Conservation (phyloP, 2,113 vertebrate species). For the Albula goreensis region DNA sequence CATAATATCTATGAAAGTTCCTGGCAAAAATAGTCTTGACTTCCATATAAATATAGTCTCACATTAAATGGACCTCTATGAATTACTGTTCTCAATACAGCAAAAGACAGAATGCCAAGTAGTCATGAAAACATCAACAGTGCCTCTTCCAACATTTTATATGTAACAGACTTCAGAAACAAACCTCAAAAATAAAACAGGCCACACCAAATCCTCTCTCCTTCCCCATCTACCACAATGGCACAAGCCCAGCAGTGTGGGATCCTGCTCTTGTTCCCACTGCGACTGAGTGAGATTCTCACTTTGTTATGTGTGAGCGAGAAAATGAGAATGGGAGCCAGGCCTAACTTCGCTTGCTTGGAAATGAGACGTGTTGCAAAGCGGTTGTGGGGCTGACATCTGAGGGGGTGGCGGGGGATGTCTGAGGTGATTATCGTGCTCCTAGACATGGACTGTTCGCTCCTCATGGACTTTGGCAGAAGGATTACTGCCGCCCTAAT, state of each 20-base stretch:
- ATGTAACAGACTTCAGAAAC: slow-evolving; percentile 10
- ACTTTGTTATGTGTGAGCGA: slow-evolving; percentile 19
- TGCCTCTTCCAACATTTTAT: neutral
- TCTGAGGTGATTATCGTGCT: slow-evolving; percentile 50
- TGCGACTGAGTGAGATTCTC: neutral
- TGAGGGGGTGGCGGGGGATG: slow-evolving; percentile 38
- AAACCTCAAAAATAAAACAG: slow-evolving; percentile 11
- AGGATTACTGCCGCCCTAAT: neutral
- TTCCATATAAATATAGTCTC: neutral
- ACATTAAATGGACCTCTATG: neutral
- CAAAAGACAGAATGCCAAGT: neutral
- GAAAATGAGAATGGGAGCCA: slow-evolving; percentile 23
- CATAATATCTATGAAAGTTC: neutral
- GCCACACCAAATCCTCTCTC: neutral
- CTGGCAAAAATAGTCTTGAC: neutral
- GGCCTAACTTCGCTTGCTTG: slow-evolving; percentile 50
- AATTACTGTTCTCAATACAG: neutral
- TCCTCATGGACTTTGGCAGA: slow-evolving; percentile 50
- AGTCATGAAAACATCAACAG: slow-evolving; percentile 12
- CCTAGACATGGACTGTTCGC: slow-evolving; percentile 51
- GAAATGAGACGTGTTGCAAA: slow-evolving; percentile 44
- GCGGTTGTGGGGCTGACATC: slow-evolving; percentile 51
- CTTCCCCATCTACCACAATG: neutral
- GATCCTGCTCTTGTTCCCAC: neutral
- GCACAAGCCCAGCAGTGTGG: slow-evolving; percentile 5